Evolutionary conservation across 2,113 vertebrate species (phyloP).

Genomic region (Syrmaticus mikado): DNA sequence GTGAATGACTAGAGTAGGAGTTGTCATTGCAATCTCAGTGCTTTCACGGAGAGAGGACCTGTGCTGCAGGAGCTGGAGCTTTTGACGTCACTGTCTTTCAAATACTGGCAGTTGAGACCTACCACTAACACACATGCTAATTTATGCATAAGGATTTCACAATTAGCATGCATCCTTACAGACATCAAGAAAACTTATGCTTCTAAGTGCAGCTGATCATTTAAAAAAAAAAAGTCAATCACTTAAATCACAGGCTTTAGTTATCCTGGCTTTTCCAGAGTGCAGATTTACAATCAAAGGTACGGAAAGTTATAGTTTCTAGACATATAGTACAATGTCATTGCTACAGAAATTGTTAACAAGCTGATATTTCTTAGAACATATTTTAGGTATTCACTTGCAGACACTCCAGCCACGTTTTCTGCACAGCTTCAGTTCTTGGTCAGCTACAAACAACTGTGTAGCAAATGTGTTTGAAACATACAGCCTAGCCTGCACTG

Average conservation of each 20-base stretch:
- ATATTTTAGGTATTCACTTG: not conserved
- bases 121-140: not conserved
- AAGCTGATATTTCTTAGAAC: not conserved
- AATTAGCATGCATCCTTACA: not conserved
- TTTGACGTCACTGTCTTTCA: not conserved
- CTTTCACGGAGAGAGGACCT: not conserved
- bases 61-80: not conserved
- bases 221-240: not conserved
- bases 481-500: not conserved
- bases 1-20: rapidly evolving
- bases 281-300: not conserved
- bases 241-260: not conserved
- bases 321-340: not conserved
- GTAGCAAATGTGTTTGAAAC: not conserved
- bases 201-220: not conserved
- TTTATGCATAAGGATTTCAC: not conserved
- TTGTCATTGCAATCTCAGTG: not conserved
- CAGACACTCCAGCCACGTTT: not conserved
- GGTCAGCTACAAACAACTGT: not conserved
- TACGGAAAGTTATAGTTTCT: not conserved
- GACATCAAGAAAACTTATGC: not conserved
- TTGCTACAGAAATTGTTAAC: not conserved
- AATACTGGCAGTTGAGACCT: not conserved
- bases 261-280: not conserved
- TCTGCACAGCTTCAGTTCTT: not conserved